Evolutionary conservation across 2,888 invertebrate genomes (phyloP), one percentile per base, ranked within the genome.

Genomic region (Gibbula magus): DNA sequence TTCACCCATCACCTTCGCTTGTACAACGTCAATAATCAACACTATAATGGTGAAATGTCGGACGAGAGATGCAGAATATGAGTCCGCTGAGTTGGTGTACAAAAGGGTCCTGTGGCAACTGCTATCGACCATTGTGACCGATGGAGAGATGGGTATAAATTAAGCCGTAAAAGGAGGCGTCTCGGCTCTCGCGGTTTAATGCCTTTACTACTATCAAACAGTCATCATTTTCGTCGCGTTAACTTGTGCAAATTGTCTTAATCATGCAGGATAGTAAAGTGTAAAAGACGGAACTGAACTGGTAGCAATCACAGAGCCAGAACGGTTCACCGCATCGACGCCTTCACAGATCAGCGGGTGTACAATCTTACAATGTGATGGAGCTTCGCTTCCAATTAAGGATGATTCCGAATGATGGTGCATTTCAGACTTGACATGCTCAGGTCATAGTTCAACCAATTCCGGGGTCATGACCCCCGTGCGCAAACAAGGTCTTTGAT

Each of bases 141-240:
- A 13, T 61, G 16, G 25, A 29, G 61, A 61, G n/a, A 29, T 29
- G 29, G 61, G 61, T 29, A 25, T 61, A 61, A 61, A 61, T 20
- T 61, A 25, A 25, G 61, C 61, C 25, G 29, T 61, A 61, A 61
- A 61, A 61, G 29, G 25, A 18, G 61, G 61, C 61, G n/a, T 29
- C 18, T 7, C 61, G 61, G 22, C 29, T 29, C 22, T 29, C 61
- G 29, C 61, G 29, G 25, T 29, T 25, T 61, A 29, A 61, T 61
- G 61, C 61, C 61, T 61, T 29, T 29, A 61, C 61, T 61, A 8
- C 61, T 25, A 61, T 61, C 25, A 61, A 61, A 61, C 61, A 61
- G 61, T 61, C 61, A 61, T 61, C 61, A 61, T 61, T 61, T 61
- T 61, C 61, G 61, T 29, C 61, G 61, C 61, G 61, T 61, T 61